These are phyloP conservation scores for Bombus consobrinus DNA, from an alignment of 1,140 invertebrate species.

Conservation along the genomic window DNA sequence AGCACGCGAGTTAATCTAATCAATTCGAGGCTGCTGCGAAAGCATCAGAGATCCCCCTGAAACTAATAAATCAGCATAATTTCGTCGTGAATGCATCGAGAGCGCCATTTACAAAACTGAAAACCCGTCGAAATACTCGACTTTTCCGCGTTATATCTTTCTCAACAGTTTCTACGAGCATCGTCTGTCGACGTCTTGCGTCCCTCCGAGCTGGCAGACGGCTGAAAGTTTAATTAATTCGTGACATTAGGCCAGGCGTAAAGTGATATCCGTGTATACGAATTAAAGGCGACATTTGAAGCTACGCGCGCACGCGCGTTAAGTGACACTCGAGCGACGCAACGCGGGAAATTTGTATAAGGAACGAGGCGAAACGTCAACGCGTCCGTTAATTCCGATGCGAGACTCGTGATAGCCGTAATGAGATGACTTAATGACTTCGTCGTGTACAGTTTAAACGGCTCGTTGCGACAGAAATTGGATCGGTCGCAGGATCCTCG, in stretches of 20 bases:
- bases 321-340: neutral
- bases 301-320: neutral
- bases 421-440: conserved; percentile 33
- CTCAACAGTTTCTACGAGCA: neutral
- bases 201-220: neutral
- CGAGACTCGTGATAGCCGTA: neutral
- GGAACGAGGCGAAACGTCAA: neutral
- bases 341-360: conserved; percentile 15
- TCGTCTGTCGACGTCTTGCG: neutral
- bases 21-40: neutral
- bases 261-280: conserved; percentile 9
- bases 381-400: conserved; percentile 10
- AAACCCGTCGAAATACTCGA: neutral
- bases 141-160: neutral
- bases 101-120: neutral
- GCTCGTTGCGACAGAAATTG: neutral
- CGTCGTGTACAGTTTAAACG: neutral
- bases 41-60: neutral
- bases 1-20: neutral
- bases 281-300: neutral
- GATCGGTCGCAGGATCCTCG: neutral
- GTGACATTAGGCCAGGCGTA: conserved; percentile 3
- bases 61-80: neutral
- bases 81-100: neutral
- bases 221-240: conserved; percentile 25